Base-by-base conservation (phyloP, 2,888 invertebrate species). In the Scelioninae gen. 2 region DNA sequence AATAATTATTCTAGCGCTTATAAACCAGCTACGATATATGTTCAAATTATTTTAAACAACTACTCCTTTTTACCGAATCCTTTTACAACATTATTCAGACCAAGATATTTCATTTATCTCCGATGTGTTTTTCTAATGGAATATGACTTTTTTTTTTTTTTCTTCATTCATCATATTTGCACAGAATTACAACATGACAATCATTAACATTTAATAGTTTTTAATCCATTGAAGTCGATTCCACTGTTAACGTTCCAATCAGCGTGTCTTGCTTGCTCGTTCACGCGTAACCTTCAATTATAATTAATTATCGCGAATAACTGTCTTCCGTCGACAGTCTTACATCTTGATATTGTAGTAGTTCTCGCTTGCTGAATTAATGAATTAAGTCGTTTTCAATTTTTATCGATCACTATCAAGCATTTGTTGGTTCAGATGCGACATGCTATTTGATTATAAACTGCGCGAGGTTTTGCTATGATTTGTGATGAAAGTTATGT, bases 301-400 rank as follows among this genome's bases (percentile, higher is more conserved):
- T 57, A 63, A 63, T 70, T 61, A 61, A 61, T 69, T 61, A 48
- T 41, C n/a, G 41, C 41, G 31, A 11, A 65, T 57, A 65, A 65
- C 37, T 31, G 52, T 68, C 46, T 46, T 61, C 35, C 39, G 60
- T 13, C 41, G 69, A 61, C 69, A 69, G 37, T 39, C 39, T 53
- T 61, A 55, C 69, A 69, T 69, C 55, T 55, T 69, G 69, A 69
- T 69, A 61, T 18, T 28, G 15, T 22, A 18, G 28, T 46, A 16
- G 46, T 28, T 22, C 25, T 46, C 58, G 45, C 37, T 25, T 33
- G 39, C 11, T 69, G 55, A 46, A 69, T 61, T 69, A 61, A 61
- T 61, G 45, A 69, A 69, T 69, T 61, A 55, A 69, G 61, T 69
- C 53, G 61, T 68, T 60, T 13, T 2, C n/a, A 11, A 48, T 45